Evolutionary conservation across 2,797 vertebrate genomes (phyloP).

Genomic region (Chaetodon trifasciatus): DNA sequence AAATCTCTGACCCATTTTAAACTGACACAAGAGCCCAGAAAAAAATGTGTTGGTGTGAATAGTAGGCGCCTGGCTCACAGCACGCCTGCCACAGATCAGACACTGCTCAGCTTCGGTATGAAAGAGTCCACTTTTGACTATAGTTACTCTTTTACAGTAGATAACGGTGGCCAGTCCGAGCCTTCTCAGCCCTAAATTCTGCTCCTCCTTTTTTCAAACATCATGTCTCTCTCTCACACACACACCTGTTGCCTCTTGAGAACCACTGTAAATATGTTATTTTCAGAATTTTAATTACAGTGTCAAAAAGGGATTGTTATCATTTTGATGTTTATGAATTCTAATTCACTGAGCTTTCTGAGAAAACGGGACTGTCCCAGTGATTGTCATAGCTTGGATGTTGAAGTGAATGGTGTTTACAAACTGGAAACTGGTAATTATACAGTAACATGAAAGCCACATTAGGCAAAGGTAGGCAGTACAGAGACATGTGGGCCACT

Average conservation of each 20-base stretch:
- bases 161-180: not conserved
- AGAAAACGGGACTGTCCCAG: not conserved
- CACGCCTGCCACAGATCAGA: not conserved
- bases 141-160: not conserved
- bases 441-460: not conserved
- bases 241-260: not conserved
- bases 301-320: conserved; percentile 14
- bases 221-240: not conserved
- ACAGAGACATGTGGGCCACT: not conserved
- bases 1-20: conserved; percentile 1
- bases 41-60: not conserved
- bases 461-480: not conserved
- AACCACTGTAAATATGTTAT: not conserved
- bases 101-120: conserved; percentile 5
- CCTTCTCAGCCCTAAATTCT: not conserved
- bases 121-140: not conserved
- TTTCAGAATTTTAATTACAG: conserved; percentile 8
- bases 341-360: conserved; percentile 6
- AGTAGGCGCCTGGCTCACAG: not conserved
- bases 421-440: not conserved
- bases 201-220: not conserved
- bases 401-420: not conserved
- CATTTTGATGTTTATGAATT: conserved; percentile 10
- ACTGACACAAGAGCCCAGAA: not conserved
- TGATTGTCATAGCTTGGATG: not conserved